phyloP scores from a whole-genome alignment of 2,888 invertebrate genomes.

The Meteorus colon region DNA sequence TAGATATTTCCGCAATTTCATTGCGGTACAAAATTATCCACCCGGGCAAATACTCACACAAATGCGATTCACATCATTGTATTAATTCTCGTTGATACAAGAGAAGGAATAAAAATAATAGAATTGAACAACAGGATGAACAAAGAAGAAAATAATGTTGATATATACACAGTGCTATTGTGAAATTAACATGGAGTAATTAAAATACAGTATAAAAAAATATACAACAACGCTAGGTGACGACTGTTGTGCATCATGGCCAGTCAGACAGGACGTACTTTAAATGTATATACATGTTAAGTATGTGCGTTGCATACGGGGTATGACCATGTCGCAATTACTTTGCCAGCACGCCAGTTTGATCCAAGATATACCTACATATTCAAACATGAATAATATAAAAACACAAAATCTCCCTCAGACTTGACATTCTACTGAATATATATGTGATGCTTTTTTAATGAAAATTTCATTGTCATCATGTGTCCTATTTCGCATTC shows the following conservation, averaged over 20 bases:
- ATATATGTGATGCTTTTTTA: not conserved
- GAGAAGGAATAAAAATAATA: conserved; percentile 3
- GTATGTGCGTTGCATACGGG: conserved; percentile 26
- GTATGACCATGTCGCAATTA: conserved; percentile 33
- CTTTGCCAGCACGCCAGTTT: conserved; percentile 17
- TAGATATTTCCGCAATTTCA: conserved; percentile 26
- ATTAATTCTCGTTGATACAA: conserved; percentile 18
- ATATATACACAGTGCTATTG: conserved; percentile 1
- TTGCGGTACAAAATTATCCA: conserved; percentile 13
- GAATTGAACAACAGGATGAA: conserved; percentile 5
- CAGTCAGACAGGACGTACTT: conserved; percentile 21
- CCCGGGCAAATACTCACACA: conserved; percentile 27
- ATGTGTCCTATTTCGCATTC: conserved; percentile 30
- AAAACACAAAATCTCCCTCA: not conserved
- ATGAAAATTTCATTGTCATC: conserved; percentile 41
- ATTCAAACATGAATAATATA: conserved; percentile 22
- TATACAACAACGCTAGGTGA: conserved; percentile 4
- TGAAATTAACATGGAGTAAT: conserved; percentile 38
- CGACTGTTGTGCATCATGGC: conserved; percentile 9
- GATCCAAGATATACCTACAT: conserved; percentile 27
- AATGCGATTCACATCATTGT: conserved; percentile 33
- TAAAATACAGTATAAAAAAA: conserved; percentile 32
- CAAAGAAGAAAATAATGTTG: conserved; percentile 21
- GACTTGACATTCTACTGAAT: not conserved
- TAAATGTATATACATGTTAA: conserved; percentile 16